phyloP scores from a whole-genome alignment of 1,140 invertebrate genomes.

The Ladona fulva region DNA sequence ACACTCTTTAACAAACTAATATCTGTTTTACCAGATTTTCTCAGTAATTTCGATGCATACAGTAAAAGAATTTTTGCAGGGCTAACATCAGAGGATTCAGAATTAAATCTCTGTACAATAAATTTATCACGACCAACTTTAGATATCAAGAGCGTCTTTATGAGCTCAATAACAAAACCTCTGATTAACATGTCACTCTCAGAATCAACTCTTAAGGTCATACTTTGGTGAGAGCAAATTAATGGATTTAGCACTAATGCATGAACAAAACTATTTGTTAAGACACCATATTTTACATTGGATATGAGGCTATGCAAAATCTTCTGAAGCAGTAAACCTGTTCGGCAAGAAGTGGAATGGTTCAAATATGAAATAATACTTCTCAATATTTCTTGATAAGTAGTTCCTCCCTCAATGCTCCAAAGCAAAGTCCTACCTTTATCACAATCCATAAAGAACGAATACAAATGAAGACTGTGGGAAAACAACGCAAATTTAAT shows the following conservation, averaged over 20 bases:
- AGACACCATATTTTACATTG: background rate
- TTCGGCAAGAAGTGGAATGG: background rate
- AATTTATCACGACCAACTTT: background rate
- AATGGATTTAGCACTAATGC: background rate
- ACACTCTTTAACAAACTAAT: background rate
- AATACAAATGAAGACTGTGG: background rate
- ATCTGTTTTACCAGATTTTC: background rate
- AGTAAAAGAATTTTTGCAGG: background rate
- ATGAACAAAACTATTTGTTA: background rate
- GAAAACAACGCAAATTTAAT: background rate
- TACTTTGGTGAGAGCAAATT: background rate
- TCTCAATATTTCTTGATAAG: background rate
- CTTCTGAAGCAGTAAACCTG: background rate
- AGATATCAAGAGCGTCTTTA: background rate
- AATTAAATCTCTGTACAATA: background rate
- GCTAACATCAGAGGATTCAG: background rate
- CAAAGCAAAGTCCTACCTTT: background rate
- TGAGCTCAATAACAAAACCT: background rate
- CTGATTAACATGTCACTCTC: background rate
- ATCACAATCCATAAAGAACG: background rate
- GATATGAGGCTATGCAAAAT: background rate
- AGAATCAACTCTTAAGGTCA: background rate
- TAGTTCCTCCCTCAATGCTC: background rate
- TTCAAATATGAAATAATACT: background rate
- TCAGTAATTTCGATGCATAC: background rate